Percentiles rank a stretch among this genome's conserved stretches.
Conservation (phyloP, 1,140 invertebrate genomes). For the Idris sp. region DNA sequence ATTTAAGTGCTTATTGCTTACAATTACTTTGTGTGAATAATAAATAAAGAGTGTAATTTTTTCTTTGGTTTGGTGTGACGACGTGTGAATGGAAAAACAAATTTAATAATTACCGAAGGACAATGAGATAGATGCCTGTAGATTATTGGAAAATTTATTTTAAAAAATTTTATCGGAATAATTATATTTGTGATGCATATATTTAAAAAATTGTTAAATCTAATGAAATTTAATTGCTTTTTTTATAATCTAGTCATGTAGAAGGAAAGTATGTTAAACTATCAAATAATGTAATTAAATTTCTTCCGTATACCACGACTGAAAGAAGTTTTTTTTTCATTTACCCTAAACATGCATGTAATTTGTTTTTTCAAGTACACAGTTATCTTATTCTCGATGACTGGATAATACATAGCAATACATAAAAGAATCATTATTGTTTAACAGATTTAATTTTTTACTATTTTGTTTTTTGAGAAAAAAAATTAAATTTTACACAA, state of each 20-base stretch:
- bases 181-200: constrained; percentile 70
- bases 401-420: no score
- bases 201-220: constrained; percentile 68
- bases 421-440: no score
- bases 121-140: constrained; percentile 48
- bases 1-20: constrained; percentile 33
- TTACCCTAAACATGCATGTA: no score
- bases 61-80: no score
- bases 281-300: constrained; percentile 73
- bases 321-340: not conserved
- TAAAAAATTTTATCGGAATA: constrained; percentile 61
- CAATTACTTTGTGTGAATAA: constrained; percentile 7
- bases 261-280: constrained; percentile 72
- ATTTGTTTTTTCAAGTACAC: no score
- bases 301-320: constrained; percentile 66
- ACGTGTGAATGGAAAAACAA: constrained; percentile 19
- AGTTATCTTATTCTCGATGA: no score
- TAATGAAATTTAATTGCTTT: constrained; percentile 68
- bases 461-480: no score
- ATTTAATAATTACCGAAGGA: constrained; percentile 49
- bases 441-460: no score
- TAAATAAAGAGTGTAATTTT: constrained; percentile 3
- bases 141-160: constrained; percentile 48
- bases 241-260: constrained; percentile 76
- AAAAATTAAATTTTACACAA: no score